phyloP scores from a whole-genome alignment of 2,888 invertebrate genomes.

The Dioctria rufipes region DNA sequence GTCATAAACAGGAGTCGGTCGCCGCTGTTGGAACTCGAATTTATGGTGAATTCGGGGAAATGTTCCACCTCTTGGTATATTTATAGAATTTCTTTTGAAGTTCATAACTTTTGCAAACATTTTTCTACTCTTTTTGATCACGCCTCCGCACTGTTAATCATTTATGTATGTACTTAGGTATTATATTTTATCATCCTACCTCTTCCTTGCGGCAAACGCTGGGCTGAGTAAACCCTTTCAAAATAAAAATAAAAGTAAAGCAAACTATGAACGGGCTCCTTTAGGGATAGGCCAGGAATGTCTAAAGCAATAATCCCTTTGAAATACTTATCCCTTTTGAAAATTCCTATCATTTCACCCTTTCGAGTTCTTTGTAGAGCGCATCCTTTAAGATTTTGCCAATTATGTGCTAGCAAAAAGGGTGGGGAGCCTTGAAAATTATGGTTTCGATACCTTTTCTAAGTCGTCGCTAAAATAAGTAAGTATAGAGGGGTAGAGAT shows the following conservation, averaged over 20 bases:
- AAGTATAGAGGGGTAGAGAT: background rate
- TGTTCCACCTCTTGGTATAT: background rate
- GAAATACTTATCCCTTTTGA: constrained; percentile 35
- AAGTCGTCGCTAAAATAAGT: constrained; percentile 22
- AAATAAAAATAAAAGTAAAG: constrained; percentile 12
- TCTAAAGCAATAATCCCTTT: constrained; percentile 29
- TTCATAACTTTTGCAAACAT: constrained; percentile 1
- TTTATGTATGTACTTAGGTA: background rate
- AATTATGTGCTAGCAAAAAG: constrained; percentile 4
- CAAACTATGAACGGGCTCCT: background rate
- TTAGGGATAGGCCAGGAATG: background rate
- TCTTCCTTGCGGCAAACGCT: background rate
- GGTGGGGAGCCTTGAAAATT: background rate
- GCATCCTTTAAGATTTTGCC: constrained; percentile 9
- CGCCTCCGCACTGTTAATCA: background rate
- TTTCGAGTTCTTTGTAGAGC: background rate
- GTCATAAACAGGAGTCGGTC: constrained; percentile 24
- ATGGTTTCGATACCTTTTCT: background rate
- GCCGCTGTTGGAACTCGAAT: constrained; percentile 27
- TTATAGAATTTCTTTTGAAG: constrained; percentile 12
- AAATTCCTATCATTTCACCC: constrained; percentile 31
- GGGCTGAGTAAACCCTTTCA: no score
- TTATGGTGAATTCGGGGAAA: constrained; percentile 7
- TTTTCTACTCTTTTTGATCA: background rate
- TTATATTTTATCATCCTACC: background rate